Evolutionary conservation across 2,888 invertebrate species (phyloP), one percentile per base, ranked within the genome.

Genomic region (Microchrysa polita): DNA sequence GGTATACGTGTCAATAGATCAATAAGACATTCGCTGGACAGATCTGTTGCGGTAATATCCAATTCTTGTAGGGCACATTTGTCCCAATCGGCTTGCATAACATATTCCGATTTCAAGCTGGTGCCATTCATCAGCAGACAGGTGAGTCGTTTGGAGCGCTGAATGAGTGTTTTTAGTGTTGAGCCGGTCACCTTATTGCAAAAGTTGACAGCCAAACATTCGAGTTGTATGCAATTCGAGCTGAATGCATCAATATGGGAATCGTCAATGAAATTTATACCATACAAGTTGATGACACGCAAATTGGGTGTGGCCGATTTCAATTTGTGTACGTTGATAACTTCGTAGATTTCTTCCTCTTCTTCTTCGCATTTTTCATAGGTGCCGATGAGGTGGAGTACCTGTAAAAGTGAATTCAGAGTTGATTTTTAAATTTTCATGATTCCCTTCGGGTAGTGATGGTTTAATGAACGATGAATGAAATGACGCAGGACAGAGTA

Each of bases 331-430:
- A 99, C 97, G 87, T 99, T 99, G 79, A 99, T 97, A 5, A 97
- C 97, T 85, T 98, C 98, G 85, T 98, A 98, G 79, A 98, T 97
- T 87, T 99, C 99, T 82, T 99, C 99, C 81, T 99, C 98, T 80
- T 98, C 98, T 82, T 98, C 98, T 83, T 98, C 97, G 4, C 97
- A 92, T 83, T 97, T 97, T 83, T 98, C 98, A 82, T 98, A 98
- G 0, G 97, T 98, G 14, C 97, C 99, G 81, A 99, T 95, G 73
- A 99, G 89, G 86, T 99, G 99, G 72, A 99, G 87, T 73, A 97
- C 94, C 77, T 77, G 2, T 60, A 16, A 63, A 20, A 16, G 14
- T 4, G 14, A 12, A 53, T 59, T 65, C 65, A 12, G 14, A 55
- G 12, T 52, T 61, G 40, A 9, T 57, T 9, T 57, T n/a, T 44